These are phyloP conservation scores for Coturnix japonica DNA, from an alignment of 2,113 vertebrate species.

Conservation along the genomic window DNA sequence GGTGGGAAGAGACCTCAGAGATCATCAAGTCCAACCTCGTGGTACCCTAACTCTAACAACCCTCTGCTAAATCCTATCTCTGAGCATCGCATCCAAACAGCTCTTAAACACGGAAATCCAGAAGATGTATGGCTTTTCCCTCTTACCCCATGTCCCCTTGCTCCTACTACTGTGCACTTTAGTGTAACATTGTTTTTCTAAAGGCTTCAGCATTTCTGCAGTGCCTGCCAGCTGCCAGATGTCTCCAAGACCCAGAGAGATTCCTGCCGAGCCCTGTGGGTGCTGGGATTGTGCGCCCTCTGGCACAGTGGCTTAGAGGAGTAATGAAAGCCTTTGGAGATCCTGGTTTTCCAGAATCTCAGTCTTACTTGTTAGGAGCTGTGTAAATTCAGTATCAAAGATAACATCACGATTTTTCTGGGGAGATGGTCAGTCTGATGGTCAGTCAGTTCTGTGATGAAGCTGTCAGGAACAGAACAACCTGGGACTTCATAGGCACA, in stretches of 20 bases:
- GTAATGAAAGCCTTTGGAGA: background rate
- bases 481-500: fast-evolving
- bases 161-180: background rate
- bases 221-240: background rate
- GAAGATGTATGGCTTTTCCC: background rate
- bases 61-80: too few relatives aligned
- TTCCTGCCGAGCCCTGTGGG: background rate
- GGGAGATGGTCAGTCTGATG: background rate
- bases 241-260: background rate
- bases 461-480: background rate
- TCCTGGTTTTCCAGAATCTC: background rate
- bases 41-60: too few relatives aligned
- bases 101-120: background rate
- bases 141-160: background rate
- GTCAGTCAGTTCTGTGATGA: background rate
- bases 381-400: background rate
- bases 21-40: too few relatives aligned
- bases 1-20: too few relatives aligned
- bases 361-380: background rate
- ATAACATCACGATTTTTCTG: background rate
- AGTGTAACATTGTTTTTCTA: background rate
- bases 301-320: background rate
- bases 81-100: too few relatives aligned
- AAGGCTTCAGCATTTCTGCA: background rate
- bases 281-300: background rate